phyloP scores from a whole-genome alignment of 2,888 invertebrate species.

The Phaedon cochleariae region DNA sequence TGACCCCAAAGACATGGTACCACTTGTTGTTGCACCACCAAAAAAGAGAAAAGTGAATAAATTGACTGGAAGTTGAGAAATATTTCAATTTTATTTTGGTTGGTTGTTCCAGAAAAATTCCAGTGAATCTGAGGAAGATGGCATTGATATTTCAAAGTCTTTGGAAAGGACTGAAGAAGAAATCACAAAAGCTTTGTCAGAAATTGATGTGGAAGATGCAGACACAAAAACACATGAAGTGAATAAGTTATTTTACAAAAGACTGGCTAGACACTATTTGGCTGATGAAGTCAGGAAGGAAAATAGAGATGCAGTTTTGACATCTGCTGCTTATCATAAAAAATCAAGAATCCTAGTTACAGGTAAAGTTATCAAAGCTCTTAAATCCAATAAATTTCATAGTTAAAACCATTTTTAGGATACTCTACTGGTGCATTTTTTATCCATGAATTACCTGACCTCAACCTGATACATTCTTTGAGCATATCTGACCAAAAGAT shows the following conservation, averaged over 20 bases:
- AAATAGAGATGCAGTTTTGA: constrained; percentile 71
- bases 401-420: too few relatives aligned
- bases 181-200: constrained; percentile 57
- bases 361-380: constrained; percentile 55
- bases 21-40: constrained; percentile 62
- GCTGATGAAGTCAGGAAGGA: constrained; percentile 74
- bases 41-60: constrained; percentile 61
- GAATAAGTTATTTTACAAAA: constrained; percentile 72
- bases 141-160: constrained; percentile 68
- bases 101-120: constrained; percentile 43
- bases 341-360: constrained; percentile 83
- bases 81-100: background rate
- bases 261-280: constrained; percentile 77
- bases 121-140: constrained; percentile 74
- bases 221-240: constrained; percentile 59
- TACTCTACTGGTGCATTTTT: constrained; percentile 92
- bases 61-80: background rate
- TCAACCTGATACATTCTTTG: constrained; percentile 88
- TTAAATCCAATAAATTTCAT: too few relatives aligned
- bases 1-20: constrained; percentile 73
- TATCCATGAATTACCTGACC: constrained; percentile 93
- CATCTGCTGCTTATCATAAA: constrained; percentile 85
- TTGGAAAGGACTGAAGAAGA: constrained; percentile 66
- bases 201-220: constrained; percentile 61
- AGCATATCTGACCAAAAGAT: constrained; percentile 89